Percentiles rank a stretch among this genome's conserved stretches.
These are phyloP conservation scores for Dreissena rostriformis DNA, from an alignment of 1,140 invertebrate genomes.

Conservation along the genomic window DNA sequence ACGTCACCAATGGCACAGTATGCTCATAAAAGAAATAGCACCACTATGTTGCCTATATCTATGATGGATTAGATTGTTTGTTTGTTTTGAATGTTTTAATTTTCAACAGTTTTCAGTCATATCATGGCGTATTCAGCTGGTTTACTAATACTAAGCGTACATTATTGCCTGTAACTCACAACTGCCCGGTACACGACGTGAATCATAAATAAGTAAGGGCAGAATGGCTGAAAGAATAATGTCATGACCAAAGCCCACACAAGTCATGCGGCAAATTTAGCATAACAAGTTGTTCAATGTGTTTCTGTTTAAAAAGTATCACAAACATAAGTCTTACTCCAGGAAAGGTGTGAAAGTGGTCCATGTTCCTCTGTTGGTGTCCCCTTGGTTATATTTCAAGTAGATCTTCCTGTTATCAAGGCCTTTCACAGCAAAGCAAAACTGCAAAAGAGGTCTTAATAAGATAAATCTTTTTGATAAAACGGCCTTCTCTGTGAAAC, in stretches of 20 bases:
- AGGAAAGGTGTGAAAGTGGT: neutral
- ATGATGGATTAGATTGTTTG: too few species aligned
- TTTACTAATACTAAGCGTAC: too few species aligned
- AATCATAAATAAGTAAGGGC: too few species aligned
- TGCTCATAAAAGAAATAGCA: too few species aligned
- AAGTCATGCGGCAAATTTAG: neutral
- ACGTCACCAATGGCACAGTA: too few species aligned
- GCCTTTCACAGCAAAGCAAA: conserved; percentile 16
- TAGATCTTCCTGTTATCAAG: conserved; percentile 13
- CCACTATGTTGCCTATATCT: too few species aligned
- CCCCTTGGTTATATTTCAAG: neutral
- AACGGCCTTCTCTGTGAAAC: neutral
- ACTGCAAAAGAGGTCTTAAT: neutral
- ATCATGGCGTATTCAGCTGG: too few species aligned
- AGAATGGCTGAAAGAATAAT: neutral
- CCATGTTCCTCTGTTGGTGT: neutral
- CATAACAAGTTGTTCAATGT: neutral
- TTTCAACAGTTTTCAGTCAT: too few species aligned
- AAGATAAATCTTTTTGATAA: too few species aligned
- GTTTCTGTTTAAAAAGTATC: neutral
- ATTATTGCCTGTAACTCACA: too few species aligned
- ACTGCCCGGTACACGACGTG: too few species aligned
- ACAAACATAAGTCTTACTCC: neutral
- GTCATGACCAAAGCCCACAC: neutral
- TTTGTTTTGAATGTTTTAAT: too few species aligned